These are phyloP conservation scores for Melozone crissalis DNA, from an alignment of 2,113 vertebrate species.

Conservation along the genomic window DNA sequence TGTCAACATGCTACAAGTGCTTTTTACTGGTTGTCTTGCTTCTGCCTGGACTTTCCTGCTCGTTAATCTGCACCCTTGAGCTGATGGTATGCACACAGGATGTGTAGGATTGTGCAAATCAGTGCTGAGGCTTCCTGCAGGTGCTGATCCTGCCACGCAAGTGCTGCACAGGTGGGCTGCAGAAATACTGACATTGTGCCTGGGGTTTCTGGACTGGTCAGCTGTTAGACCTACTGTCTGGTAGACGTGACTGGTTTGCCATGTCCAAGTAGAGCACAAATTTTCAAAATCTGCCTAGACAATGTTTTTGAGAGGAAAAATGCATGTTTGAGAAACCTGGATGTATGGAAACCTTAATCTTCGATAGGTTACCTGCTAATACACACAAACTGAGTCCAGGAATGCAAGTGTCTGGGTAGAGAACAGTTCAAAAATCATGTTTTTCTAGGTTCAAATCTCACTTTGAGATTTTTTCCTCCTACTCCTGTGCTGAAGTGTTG, in stretches of 20 bases:
- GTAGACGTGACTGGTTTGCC: not conserved
- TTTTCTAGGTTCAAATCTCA: not conserved
- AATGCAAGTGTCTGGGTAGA: not conserved
- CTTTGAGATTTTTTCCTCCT: not conserved
- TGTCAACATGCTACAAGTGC: not conserved
- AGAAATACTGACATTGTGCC: not conserved
- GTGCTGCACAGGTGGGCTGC: fast-evolving
- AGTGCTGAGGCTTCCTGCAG: not conserved
- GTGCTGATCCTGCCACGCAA: not conserved
- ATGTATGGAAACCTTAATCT: not conserved
- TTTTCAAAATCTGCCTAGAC: not conserved
- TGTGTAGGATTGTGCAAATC: not conserved
- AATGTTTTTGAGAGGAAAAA: not conserved
- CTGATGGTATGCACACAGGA: not conserved
- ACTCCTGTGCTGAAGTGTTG: not conserved
- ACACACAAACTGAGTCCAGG: not conserved
- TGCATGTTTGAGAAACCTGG: not conserved
- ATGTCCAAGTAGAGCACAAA: not conserved
- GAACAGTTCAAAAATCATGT: not conserved
- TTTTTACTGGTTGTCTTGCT: not conserved
- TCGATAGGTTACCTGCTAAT: not conserved
- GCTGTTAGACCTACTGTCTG: not conserved
- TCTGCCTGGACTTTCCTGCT: conserved; percentile 8
- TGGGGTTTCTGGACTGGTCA: not conserved
- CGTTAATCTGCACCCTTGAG: fast-evolving